Evolutionary conservation across 2,888 invertebrate species (phyloP).

Genomic region (Venusia cambrica): DNA sequence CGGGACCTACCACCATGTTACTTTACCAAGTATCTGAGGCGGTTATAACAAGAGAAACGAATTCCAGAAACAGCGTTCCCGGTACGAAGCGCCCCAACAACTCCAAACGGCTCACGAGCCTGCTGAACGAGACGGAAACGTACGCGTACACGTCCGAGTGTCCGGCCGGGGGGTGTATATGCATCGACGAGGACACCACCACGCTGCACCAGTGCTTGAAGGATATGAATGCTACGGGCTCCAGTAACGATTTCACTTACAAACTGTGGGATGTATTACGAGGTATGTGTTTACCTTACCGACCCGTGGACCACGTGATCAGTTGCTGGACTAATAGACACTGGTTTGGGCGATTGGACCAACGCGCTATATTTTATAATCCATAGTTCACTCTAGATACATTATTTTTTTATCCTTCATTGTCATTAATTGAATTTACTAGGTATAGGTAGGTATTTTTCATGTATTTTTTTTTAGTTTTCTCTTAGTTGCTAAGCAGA

Average conservation of each 20-base stretch:
- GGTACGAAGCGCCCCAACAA: slow-evolving; percentile 52
- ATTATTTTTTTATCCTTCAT: no score
- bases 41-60: no score
- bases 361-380: no score
- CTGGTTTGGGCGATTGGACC: no score
- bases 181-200: slow-evolving; percentile 62
- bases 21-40: no score
- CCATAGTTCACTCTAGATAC: no score
- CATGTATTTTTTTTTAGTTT: no score
- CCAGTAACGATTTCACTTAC: slow-evolving; percentile 75
- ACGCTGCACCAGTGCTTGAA: slow-evolving; percentile 55
- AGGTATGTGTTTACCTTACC: slow-evolving; percentile 47
- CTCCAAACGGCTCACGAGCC: slow-evolving; percentile 50
- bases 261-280: slow-evolving; percentile 72
- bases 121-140: slow-evolving; percentile 66
- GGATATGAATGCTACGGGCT: slow-evolving; percentile 51
- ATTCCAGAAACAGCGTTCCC: slow-evolving; percentile 47
- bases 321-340: neutral
- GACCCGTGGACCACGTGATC: no score
- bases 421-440: no score
- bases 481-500: no score
- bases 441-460: no score
- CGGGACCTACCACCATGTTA: no score
- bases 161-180: slow-evolving; percentile 64
- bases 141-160: slow-evolving; percentile 69